Conservation (phyloP, 2,888 invertebrate genomes). For the Platerodrilus igneus region DNA sequence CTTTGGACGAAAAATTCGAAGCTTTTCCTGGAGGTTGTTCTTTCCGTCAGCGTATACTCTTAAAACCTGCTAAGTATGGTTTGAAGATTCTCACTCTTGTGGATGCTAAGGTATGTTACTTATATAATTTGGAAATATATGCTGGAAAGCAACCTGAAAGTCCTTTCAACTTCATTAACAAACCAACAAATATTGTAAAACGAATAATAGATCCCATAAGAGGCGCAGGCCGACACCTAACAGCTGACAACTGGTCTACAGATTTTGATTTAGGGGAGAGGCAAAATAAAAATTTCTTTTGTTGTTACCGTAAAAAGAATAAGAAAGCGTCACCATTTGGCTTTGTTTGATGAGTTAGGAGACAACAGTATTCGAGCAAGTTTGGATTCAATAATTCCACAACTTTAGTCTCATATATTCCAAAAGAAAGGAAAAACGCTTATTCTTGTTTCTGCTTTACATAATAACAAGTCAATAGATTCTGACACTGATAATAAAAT, state of each 20-base stretch:
- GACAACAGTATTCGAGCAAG: slow-evolving; percentile 1
- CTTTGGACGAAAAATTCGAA: too few species aligned
- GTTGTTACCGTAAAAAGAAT: slow-evolving; percentile 14
- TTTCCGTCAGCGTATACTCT: too few species aligned
- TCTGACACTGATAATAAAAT: too few species aligned
- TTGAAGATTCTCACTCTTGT: too few species aligned
- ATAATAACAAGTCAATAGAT: not conserved
- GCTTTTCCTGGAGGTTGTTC: too few species aligned
- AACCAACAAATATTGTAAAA: slow-evolving; percentile 23
- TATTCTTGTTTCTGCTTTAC: slow-evolving; percentile 3
- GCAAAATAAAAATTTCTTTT: slow-evolving; percentile 9
- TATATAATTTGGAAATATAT: slow-evolving; percentile 31
- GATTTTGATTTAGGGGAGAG: slow-evolving; percentile 17
- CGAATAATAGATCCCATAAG: slow-evolving; percentile 23
- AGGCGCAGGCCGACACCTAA: slow-evolving; percentile 25
- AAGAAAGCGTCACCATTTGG: slow-evolving; percentile 3
- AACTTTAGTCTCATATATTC: slow-evolving; percentile 5
- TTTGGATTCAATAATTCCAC: slow-evolving; percentile 2
- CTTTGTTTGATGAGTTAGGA: slow-evolving; percentile 3
- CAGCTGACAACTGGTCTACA: slow-evolving; percentile 24
- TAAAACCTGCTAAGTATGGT: too few species aligned
- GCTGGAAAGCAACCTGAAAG: slow-evolving; percentile 26
- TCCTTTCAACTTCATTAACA: slow-evolving; percentile 18
- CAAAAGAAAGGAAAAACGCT: slow-evolving; percentile 3
- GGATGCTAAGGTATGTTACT: slow-evolving; percentile 30